Evolutionary conservation across 2,888 invertebrate genomes (phyloP).

Genomic region (Thyatira batis): DNA sequence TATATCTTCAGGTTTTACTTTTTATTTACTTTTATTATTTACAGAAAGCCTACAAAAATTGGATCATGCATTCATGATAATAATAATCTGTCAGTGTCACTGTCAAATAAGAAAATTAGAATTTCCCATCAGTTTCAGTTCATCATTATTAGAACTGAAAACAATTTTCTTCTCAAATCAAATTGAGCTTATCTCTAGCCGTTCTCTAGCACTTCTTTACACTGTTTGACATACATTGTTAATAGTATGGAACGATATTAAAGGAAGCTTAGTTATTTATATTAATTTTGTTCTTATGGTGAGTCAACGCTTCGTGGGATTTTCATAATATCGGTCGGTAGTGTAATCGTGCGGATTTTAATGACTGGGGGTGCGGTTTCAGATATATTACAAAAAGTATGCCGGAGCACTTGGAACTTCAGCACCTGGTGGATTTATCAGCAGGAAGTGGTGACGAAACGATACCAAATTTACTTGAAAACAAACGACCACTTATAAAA

Average conservation of each 20-base stretch:
- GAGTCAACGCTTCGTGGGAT: neutral
- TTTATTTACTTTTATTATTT: no score
- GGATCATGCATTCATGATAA: no score
- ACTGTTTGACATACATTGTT: neutral
- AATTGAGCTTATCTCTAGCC: no score
- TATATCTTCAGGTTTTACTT: no score
- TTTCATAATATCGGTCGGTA: neutral
- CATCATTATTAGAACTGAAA: constrained; percentile 14
- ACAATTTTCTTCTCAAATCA: no score
- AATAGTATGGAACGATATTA: neutral
- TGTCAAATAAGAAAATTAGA: neutral
- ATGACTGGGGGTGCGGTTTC: constrained; percentile 30
- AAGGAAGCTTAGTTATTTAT: neutral
- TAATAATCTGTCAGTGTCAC: no score
- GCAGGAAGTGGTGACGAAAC: constrained; percentile 77
- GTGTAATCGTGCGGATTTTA: neutral
- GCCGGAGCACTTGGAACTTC: constrained; percentile 90
- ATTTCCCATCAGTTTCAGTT: no score
- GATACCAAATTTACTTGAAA: constrained; percentile 67
- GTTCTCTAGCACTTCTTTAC: no score
- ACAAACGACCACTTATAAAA: constrained; percentile 72
- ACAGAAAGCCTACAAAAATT: no score
- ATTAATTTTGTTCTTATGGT: neutral
- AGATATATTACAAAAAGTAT: constrained; percentile 62
- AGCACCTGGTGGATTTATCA: constrained; percentile 88